Conservation (phyloP, 2,113 vertebrate species). For the Antennarius striatus region DNA sequence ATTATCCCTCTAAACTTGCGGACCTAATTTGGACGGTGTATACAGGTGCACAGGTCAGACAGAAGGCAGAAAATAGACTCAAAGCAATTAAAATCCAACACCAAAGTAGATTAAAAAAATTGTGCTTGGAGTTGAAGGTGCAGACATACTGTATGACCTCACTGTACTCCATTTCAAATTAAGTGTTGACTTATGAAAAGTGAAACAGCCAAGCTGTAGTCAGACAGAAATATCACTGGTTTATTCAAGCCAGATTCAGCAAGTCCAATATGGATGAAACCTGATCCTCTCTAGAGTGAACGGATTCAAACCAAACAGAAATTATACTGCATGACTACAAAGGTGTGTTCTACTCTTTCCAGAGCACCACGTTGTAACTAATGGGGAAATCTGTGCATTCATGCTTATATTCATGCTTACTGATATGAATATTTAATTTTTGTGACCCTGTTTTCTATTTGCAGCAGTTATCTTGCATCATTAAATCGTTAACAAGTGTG, state of each 20-base stretch:
- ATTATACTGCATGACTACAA: not conserved
- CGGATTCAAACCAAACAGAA: constrained; percentile 11
- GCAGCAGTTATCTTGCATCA: not conserved
- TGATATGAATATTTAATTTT: too few species aligned
- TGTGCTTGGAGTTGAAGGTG: constrained; percentile 18
- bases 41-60: constrained; percentile 12
- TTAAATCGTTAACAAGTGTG: not conserved
- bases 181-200: constrained; percentile 38
- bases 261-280: constrained; percentile 33
- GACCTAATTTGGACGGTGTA: too few species aligned
- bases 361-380: not conserved
- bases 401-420: not conserved
- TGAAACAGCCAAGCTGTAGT: constrained; percentile 9
- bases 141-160: constrained; percentile 6
- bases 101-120: constrained; percentile 13
- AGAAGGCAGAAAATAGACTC: constrained; percentile 34
- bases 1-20: too few species aligned
- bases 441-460: too few species aligned
- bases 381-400: not conserved
- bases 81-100: constrained; percentile 18
- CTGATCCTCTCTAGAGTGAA: not conserved
- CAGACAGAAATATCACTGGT: constrained; percentile 15
- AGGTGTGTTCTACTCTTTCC: constrained; percentile 1
- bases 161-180: constrained; percentile 10
- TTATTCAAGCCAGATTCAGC: constrained; percentile 24